Evolutionary conservation across 2,888 invertebrate species (phyloP).

Genomic region (Eulithis testata): DNA sequence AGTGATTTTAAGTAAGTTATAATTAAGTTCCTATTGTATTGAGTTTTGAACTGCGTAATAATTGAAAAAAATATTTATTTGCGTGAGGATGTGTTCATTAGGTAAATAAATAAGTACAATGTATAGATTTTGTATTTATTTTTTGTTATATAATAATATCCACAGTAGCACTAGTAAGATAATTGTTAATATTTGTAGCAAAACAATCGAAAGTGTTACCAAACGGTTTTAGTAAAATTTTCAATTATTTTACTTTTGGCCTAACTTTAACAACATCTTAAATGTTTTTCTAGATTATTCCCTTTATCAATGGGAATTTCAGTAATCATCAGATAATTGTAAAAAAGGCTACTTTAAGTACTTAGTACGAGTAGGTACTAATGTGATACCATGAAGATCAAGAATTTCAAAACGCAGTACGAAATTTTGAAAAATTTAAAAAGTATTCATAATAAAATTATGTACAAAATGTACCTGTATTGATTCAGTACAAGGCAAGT

Average conservation of each 20-base stretch:
- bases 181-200: constrained; percentile 1
- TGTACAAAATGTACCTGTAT: constrained; percentile 17
- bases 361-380: neutral
- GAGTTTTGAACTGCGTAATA: constrained; percentile 25
- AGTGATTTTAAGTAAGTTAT: constrained; percentile 6
- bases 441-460: neutral
- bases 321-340: neutral
- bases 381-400: neutral
- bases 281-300: neutral
- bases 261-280: neutral
- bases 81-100: constrained; percentile 8
- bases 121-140: constrained; percentile 15
- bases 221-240: neutral
- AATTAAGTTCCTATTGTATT: constrained; percentile 27
- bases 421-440: neutral
- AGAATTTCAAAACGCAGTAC: neutral
- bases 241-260: neutral
- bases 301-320: neutral
- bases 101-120: constrained; percentile 16
- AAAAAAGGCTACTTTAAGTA: neutral
- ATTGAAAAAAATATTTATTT: neutral
- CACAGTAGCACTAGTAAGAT: constrained; percentile 10
- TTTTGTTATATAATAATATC: constrained; percentile 15
- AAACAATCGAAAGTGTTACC: constrained; percentile 3
- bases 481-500: neutral